A percentile compares a stretch with the other conserved stretches of the same genome.
phyloP scores from a whole-genome alignment of 2,113 vertebrate species.

The Charadrius vociferus region DNA sequence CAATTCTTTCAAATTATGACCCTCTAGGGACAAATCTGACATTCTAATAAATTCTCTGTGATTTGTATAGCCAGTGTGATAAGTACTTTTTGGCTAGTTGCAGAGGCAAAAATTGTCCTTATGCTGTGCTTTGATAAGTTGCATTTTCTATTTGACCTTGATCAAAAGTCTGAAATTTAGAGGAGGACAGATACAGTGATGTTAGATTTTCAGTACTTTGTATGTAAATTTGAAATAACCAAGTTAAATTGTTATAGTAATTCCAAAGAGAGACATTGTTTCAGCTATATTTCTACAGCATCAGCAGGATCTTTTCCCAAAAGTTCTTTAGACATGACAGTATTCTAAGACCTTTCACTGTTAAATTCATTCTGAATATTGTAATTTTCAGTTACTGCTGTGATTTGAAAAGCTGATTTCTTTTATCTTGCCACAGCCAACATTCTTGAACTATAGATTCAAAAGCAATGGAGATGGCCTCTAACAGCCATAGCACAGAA shows the following conservation, averaged over 20 bases:
- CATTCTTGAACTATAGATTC: neutral
- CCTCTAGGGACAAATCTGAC: neutral
- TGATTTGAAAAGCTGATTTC: neutral
- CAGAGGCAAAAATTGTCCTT: neutral
- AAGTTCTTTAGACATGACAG: neutral
- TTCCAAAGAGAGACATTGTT: neutral
- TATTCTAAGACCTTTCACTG: neutral
- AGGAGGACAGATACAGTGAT: neutral
- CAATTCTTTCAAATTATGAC: neutral
- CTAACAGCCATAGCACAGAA: neutral
- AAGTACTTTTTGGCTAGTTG: neutral
- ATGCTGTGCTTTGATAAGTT: neutral
- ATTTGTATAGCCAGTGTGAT: neutral
- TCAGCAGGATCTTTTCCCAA: neutral
- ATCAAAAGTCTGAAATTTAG: neutral
- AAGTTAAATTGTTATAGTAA: neutral
- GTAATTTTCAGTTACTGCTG: neutral
- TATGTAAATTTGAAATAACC: neutral
- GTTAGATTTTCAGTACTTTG: neutral
- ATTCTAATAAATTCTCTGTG: neutral
- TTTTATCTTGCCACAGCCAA: neutral
- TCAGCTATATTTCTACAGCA: neutral
- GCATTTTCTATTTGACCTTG: neutral
- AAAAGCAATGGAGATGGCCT: neutral
- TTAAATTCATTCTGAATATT: neutral